Conservation (phyloP, 2,797 vertebrate species). For the Nyctalus aviator region DNA sequence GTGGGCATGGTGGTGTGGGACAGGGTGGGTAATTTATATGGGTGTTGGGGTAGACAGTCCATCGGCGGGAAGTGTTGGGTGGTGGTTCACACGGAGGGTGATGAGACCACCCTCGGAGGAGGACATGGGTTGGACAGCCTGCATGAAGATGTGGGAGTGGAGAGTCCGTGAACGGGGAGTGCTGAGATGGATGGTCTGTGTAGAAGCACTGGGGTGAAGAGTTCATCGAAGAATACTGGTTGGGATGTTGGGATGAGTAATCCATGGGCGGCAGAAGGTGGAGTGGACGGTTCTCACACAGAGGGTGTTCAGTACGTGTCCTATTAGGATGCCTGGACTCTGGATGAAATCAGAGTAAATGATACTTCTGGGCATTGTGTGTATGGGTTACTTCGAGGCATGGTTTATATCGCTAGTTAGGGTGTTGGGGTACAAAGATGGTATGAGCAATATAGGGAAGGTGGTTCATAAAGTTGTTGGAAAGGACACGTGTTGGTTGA, state of each 20-base stretch:
- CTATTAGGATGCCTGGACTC: not conserved
- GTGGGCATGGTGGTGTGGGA: constrained; percentile 25
- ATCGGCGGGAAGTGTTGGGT: not conserved
- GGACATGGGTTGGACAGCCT: not conserved
- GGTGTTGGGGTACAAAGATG: not conserved
- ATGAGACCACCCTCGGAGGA: not conserved
- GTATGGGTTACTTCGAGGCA: not conserved
- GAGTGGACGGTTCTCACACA: too few relatives aligned
- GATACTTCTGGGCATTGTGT: not conserved
- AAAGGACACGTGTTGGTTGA: not conserved
- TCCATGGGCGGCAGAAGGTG: not conserved
- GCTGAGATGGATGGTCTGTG: not conserved
- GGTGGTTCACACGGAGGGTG: not conserved
- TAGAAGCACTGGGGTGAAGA: not conserved
- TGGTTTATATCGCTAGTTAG: not conserved
- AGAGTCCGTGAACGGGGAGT: not conserved
- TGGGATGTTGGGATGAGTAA: not conserved
- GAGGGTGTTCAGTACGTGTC: not conserved
- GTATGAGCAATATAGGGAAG: not conserved
- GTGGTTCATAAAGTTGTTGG: too few relatives aligned
- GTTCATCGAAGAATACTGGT: not conserved
- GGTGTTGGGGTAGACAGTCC: not conserved
- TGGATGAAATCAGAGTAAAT: not conserved
- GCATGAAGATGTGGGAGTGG: not conserved
- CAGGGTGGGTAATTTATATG: not conserved